These are phyloP conservation scores for Psilopsiagon aymara DNA, from an alignment of 2,113 vertebrate genomes.

Conservation along the genomic window DNA sequence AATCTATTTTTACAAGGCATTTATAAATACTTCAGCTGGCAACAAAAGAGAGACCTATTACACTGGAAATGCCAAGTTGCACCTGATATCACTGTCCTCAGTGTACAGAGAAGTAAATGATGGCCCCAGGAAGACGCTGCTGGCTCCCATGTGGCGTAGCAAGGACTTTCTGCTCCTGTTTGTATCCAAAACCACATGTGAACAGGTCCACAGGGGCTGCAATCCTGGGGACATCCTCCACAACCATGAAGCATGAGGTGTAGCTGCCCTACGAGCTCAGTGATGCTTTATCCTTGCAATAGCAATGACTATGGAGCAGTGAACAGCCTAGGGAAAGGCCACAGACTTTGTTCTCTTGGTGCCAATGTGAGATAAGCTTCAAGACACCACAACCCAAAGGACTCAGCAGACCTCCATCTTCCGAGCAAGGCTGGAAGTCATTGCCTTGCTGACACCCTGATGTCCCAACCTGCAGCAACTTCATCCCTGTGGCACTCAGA, in stretches of 20 bases:
- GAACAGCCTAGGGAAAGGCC: neutral
- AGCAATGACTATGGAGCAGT: accelerated
- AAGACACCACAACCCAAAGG: neutral
- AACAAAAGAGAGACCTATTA: neutral
- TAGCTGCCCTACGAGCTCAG: neutral
- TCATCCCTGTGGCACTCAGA: neutral
- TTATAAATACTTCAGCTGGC: neutral
- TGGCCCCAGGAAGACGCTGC: neutral
- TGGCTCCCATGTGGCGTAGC: neutral
- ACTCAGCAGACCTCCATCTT: neutral
- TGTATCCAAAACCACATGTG: neutral
- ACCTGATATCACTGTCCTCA: accelerated
- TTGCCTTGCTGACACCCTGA: accelerated
- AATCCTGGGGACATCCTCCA: neutral
- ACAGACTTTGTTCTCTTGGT: neutral
- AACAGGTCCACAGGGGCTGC: neutral
- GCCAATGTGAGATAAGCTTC: neutral
- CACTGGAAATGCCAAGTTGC: accelerated
- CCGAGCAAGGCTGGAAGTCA: neutral
- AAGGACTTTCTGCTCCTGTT: neutral
- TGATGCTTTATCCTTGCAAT: neutral
- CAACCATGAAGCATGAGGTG: accelerated
- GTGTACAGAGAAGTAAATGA: neutral
- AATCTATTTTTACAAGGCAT: neutral
- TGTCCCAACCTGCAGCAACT: neutral